phyloP scores from a whole-genome alignment of 2,888 invertebrate genomes.

The Phyto melanocephala region DNA sequence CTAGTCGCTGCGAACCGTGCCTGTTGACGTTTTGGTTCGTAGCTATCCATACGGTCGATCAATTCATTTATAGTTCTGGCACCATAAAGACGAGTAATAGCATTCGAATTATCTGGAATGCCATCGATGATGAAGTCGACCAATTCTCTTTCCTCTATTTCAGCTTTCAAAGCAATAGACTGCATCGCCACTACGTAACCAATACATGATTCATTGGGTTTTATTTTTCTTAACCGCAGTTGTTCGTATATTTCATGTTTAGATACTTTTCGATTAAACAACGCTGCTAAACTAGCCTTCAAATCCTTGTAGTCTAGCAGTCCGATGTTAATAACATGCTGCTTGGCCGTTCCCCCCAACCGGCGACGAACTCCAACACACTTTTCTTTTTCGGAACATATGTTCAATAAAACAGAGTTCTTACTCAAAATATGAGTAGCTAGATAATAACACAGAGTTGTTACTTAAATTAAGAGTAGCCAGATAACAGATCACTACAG shows the following conservation, averaged over 20 bases:
- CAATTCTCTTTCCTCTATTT: slow-evolving; percentile 30
- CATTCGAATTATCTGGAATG: slow-evolving; percentile 44
- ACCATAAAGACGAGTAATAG: slow-evolving; percentile 37
- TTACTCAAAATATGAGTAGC: no score
- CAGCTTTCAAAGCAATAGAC: slow-evolving; percentile 9
- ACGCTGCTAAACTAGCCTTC: not conserved
- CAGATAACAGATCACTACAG: no score
- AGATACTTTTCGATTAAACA: not conserved
- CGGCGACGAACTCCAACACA: no score
- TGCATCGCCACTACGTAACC: slow-evolving; percentile 33
- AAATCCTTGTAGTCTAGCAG: not conserved
- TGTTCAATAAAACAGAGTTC: no score
- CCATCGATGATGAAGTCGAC: slow-evolving; percentile 49
- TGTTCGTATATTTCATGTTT: no score
- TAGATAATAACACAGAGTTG: no score
- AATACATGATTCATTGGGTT: slow-evolving; percentile 12
- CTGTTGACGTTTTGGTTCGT: slow-evolving; percentile 21
- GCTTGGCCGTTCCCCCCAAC: not conserved
- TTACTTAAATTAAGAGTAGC: no score
- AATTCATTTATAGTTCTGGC: slow-evolving; percentile 36
- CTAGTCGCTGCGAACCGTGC: not conserved
- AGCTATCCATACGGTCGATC: slow-evolving; percentile 38
- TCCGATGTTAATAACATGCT: no score
- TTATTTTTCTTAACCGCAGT: slow-evolving; percentile 1
- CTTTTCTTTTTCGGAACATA: no score